These are phyloP conservation scores for Spisula subtruncata DNA, from an alignment of 2,888 invertebrate genomes.

Conservation along the genomic window DNA sequence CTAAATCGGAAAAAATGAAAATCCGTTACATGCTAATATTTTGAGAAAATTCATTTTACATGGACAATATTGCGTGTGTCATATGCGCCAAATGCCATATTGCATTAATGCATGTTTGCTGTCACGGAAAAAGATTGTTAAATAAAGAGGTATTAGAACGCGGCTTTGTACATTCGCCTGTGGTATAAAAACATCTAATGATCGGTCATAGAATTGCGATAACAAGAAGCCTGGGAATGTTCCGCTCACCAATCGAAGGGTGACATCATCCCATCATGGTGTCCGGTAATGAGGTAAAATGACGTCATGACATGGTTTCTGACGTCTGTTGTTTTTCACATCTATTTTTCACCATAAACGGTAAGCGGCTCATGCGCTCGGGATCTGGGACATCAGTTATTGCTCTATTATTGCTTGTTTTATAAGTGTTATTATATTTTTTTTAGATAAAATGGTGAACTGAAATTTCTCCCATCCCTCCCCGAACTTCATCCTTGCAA, in stretches of 20 bases:
- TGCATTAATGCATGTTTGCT: constrained; percentile 6
- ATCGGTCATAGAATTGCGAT: neutral
- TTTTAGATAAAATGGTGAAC: too few relatives aligned
- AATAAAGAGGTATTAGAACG: neutral
- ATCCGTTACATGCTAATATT: constrained; percentile 9
- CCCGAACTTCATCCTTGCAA: too few relatives aligned
- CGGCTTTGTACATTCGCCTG: neutral
- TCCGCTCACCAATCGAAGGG: neutral
- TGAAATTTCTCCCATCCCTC: too few relatives aligned
- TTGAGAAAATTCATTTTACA: constrained; percentile 10
- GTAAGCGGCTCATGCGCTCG: too few relatives aligned
- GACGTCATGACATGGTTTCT: too few relatives aligned
- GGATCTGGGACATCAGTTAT: too few relatives aligned
- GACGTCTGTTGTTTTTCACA: too few relatives aligned
- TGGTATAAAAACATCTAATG: neutral
- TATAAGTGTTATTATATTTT: too few relatives aligned
- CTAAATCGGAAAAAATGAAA: neutral
- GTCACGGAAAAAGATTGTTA: neutral
- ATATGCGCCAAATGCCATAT: neutral
- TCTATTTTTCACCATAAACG: too few relatives aligned
- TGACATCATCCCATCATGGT: neutral
- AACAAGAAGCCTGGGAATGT: neutral
- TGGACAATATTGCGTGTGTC: neutral
- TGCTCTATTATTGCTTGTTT: too few relatives aligned
- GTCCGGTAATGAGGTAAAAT: too few relatives aligned